Evolutionary conservation across 2,113 vertebrate species (phyloP), one percentile per base, ranked within the genome.

Genomic region (Gambusia holbrooki): DNA sequence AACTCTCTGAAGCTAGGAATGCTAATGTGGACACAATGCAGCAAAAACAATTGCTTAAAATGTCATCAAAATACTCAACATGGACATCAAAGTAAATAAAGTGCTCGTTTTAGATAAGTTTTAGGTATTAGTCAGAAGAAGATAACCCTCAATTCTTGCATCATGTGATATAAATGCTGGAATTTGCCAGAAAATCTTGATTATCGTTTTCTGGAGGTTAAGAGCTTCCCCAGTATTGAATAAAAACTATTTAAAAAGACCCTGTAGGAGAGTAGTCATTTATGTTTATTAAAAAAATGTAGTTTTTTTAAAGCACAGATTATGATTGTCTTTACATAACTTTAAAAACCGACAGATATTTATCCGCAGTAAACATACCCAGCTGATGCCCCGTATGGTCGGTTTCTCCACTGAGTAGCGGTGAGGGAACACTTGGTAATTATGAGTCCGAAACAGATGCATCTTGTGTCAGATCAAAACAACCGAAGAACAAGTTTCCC

Each of bases 381-480:
- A 98, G 78, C 96, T 96, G 87, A 98, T 95, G 37, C 97, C 96
- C 86, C 95, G 94, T 81, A 97, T 95, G 68, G 83, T 81, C 87
- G 92, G 83, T 45, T 93, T 89, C 5, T 92, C 92, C 81, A 75
- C 86, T 17, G 91, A 87, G 75, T 63, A 90, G 9, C 93, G 94
- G 73, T 95, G 93, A 14, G 96, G 95, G 80, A 96, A 94, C 86
- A 98, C 94, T 87, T 94, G 95, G 88, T 98, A 98, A 85, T 94
- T 94, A 80, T 95, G 96, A 93, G 93, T 97, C 84, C 96, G 94
- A 87, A 97, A 96, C 77, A 96, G 92, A 93, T 97, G 95, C 96
- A 98, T 96, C 82, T 94, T 95, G 85, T 76, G 86, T 75, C 63
- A 66, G 69, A 82, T 84, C 77, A 60, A 65, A 74, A 62, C 73